Base-by-base conservation (phyloP, 1,140 invertebrate species). In the Propsilocerus akamusi region DNA sequence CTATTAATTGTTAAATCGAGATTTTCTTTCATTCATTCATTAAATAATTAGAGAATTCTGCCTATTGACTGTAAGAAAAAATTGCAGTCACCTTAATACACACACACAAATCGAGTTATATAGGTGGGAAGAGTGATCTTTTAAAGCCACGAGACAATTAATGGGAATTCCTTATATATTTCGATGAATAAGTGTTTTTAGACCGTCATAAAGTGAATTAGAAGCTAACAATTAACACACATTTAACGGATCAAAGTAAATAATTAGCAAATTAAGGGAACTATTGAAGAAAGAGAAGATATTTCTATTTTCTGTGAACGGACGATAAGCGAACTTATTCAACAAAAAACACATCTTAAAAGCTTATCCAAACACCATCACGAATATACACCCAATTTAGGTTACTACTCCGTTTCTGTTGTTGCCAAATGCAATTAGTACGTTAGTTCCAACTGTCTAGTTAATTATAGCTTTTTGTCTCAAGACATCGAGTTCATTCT, bases 131-230 rank as follows among this genome's bases (percentile, higher is more conserved):
- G 34, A 41, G 34, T 41, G 34, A 41, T 41, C 34, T 41, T 41
- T 41, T 20, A 30, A 41, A 41, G 34, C 34, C 34, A 41, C 34
- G 34, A 41, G 34, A 41, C 34, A 41, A 41, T 41, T 41, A 41
- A 41, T 41, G 34, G 34, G 34, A 41, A 41, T 41, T 41, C 34
- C 34, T 41, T 41, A 41, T 41, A 41, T 41, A 30, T 30, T 30
- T 41, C 14, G 22, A 41, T 41, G 17, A 41, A 17, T 41, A 17
- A 41, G 34, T 17, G 34, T 41, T 41, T 17, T 11, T 30, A n/a
- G n/a, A n/a, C n/a, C n/a, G n/a, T n/a, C 10, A 30, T 8, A 30
- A 30, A 41, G 20, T 14, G 22, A 17, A 41, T 41, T 41, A 41
- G 34, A 17, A n/a, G 22, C 22, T 41, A 41, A 41, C 34, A 41